These are phyloP conservation scores for Antechinus flavipes DNA, from an alignment of 2,113 vertebrate genomes.

Conservation along the genomic window DNA sequence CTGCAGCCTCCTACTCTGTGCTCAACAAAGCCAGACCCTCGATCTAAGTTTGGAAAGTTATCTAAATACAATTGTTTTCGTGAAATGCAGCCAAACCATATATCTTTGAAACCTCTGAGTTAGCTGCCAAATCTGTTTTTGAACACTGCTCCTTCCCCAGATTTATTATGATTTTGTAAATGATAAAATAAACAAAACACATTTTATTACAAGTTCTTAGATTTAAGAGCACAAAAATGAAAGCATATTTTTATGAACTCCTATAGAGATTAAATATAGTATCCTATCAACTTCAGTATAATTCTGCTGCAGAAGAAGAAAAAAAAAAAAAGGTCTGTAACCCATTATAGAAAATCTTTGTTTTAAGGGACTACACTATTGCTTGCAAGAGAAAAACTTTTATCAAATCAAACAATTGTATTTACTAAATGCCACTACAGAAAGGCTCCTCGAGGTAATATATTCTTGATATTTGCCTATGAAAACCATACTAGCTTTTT, in stretches of 20 bases:
- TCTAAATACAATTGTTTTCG: background rate
- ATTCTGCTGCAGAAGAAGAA: background rate
- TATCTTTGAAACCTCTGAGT: conserved; percentile 9
- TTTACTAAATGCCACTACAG: background rate
- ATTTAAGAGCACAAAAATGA: conserved; percentile 3
- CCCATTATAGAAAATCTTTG: background rate
- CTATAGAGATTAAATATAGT: conserved; percentile 31
- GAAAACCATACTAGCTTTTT: background rate
- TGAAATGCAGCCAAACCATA: accelerated
- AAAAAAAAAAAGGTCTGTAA: conserved; percentile 15
- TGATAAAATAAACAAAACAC: conserved; percentile 28
- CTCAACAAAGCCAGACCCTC: accelerated
- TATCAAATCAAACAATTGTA: background rate
- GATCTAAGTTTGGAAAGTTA: conserved; percentile 9
- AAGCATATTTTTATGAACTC: conserved; percentile 25
- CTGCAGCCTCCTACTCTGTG: conserved; percentile 8
- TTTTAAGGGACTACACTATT: accelerated
- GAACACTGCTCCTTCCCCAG: background rate
- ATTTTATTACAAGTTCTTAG: background rate
- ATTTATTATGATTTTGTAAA: background rate
- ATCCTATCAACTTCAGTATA: background rate
- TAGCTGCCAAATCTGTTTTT: background rate
- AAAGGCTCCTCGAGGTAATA: background rate
- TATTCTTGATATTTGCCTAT: background rate
- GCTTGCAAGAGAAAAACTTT: background rate